phyloP scores from a whole-genome alignment of 2,888 invertebrate species.

The Encarsia formosa region DNA sequence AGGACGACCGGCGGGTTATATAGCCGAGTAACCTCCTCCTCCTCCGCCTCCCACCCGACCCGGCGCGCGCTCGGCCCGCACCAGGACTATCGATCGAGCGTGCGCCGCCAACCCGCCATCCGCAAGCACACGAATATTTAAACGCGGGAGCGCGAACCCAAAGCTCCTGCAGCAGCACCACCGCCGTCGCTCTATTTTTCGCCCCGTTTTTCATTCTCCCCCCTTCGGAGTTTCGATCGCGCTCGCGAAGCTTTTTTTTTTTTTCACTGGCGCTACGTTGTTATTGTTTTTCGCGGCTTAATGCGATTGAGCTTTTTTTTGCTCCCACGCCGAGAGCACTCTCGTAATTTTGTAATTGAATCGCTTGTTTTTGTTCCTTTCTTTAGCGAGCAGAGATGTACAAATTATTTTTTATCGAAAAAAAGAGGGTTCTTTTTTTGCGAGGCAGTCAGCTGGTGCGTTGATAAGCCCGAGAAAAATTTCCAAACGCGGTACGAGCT shows the following conservation, averaged over 20 bases:
- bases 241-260: slow-evolving; percentile 3
- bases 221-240: background rate
- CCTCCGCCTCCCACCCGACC: background rate
- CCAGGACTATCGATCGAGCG: slow-evolving; percentile 26
- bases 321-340: background rate
- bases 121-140: slow-evolving; percentile 25
- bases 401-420: no score
- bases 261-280: background rate
- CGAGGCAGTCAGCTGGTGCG: no score
- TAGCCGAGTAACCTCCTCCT: background rate
- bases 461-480: background rate
- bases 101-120: no score
- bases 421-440: no score
- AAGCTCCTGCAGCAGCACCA: no score
- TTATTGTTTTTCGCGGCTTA: background rate
- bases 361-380: no score
- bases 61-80: background rate
- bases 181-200: slow-evolving; percentile 28
- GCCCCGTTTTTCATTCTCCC: slow-evolving; percentile 18
- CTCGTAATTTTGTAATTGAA: no score
- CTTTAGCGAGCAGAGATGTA: no score
- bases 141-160: slow-evolving; percentile 23
- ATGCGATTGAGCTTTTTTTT: background rate
- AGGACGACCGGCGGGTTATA: no score
- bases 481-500: background rate